Conservation (phyloP, 2,888 invertebrate species). For the Petrolisthes cinctipes region DNA sequence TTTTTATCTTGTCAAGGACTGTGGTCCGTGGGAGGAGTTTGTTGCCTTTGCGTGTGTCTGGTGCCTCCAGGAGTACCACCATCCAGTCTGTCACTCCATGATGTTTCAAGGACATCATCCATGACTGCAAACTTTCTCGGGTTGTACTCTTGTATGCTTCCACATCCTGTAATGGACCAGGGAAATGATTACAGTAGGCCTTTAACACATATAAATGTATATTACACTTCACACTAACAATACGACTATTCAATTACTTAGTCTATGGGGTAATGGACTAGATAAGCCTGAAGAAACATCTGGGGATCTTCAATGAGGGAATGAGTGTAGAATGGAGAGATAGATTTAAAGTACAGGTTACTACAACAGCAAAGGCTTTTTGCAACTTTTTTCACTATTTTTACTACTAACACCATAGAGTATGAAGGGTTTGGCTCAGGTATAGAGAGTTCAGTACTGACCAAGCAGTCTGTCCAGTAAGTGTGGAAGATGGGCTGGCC, state of each 20-base stretch:
- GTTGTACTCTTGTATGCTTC: conserved; percentile 89
- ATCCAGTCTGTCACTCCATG: conserved; percentile 89
- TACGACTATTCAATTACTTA: no score
- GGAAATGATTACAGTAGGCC: neutral
- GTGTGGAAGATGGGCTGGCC: conserved; percentile 93
- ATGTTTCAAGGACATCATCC: conserved; percentile 84
- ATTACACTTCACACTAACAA: neutral
- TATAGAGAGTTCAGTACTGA: conserved; percentile 72
- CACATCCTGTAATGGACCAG: conserved; percentile 79
- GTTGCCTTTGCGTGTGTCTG: conserved; percentile 90
- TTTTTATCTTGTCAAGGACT: conserved; percentile 92
- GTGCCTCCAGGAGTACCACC: conserved; percentile 91
- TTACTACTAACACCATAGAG: neutral
- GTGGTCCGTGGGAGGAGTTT: conserved; percentile 92
- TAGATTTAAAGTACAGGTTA: neutral
- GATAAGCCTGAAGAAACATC: neutral
- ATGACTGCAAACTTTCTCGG: conserved; percentile 89
- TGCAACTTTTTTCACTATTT: no score
- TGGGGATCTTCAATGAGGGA: neutral
- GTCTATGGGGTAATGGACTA: neutral
- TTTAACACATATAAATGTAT: neutral
- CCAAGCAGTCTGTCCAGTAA: conserved; percentile 94
- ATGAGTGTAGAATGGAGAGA: neutral
- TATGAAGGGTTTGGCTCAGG: neutral
- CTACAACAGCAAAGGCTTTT: neutral